Base-by-base conservation (phyloP, 2,888 invertebrate species). In the Stictocephala bisonia region DNA sequence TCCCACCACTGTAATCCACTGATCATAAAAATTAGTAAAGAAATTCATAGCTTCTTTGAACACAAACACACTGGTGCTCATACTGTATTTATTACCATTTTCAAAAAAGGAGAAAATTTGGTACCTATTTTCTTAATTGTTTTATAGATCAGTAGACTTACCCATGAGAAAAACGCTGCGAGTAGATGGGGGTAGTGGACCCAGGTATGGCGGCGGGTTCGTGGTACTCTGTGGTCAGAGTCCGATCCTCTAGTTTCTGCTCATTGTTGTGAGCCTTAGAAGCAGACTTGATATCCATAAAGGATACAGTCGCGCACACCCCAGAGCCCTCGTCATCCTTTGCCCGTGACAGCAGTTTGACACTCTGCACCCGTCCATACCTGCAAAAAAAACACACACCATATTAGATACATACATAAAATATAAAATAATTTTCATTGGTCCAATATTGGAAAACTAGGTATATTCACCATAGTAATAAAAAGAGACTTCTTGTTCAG, bases 361-460 rank as follows among this genome's bases (percentile, higher is more conserved):
- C 95, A 90, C 94, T 96, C 89, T 96, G 96, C 88, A 96, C 96
- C 88, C 95, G 95, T 88, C 96, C 96, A 95, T 95, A 96, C 89
- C 96, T 96, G 89, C 72, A 88, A 88, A 64, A 31, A 18, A 69
- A 22, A 66, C 6, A 60, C 1, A 24, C 27, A 24, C 35, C 29
- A 35, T 2, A 27, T 9, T n/a, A 44, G 4, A 3, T 3, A 44
- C 3, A 6, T 6, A 4, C n/a, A n/a, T n/a, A n/a, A n/a, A 35
- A 11, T 11, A 11, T 11, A 35, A 11, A 11, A 35, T 11, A 35
- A 11, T 35, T 35, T 11, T 35, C 11, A 35, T 35, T 11, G 11
- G 9, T 35, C 11, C 9, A 11, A 11, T 35, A 35, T 35, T 35
- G 40, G n/a, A n/a, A n/a, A n/a, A n/a, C n/a, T n/a, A n/a, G n/a